Base-by-base conservation (phyloP, 2,797 vertebrate genomes). In the Luscinia megarhynchos region DNA sequence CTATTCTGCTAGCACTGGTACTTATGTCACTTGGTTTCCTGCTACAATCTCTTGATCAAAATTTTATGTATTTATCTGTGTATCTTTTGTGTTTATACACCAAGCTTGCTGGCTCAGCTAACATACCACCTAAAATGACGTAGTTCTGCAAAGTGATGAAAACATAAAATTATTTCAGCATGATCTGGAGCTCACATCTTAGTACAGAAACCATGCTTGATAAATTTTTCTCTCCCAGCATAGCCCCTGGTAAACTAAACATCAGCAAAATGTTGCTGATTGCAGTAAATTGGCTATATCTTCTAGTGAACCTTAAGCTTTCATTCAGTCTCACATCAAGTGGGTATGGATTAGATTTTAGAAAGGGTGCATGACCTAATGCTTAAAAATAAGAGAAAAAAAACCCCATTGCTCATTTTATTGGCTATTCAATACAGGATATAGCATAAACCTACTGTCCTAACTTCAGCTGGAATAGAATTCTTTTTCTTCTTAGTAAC, bases 401-500 rank as follows among this genome's bases (percentile, higher is more conserved):
- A 66, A 45, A 3, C 0, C 2, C 8, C 12, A 6, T 40, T 66
- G 2, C 7, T 66, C 1, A 0, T 61, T 75, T 68, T 82, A 32
- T 10, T n/a, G 27, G 3, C 10, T 80, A 27, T 38, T 63, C 46
- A 77, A 36, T 21, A 74, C 6, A 72, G 24, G 7, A 43, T 36
- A 53, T 7, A 59, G 3, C 8, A 66, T 45, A 70, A 85, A 70
- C 1, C 4, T 41, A 15, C 13, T 59, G 18, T 59, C 18, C 12
- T 59, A 30, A 10, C 59, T 78, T 90, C 30, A 48, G 3, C 12
- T 72, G 11, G 46, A 67, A 66, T 66, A 67, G 15, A 41, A 20
- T 41, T 53, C 3, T 6, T 64, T 61, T 81, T 40, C 26, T 48
- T 55, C 53, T 36, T 66, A 41, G 13, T 40, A 36, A 19, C 19